Percentiles rank a stretch among this genome's conserved stretches.
phyloP scores from a whole-genome alignment of 2,797 vertebrate genomes.

The Pseudopleuronectes americanus region DNA sequence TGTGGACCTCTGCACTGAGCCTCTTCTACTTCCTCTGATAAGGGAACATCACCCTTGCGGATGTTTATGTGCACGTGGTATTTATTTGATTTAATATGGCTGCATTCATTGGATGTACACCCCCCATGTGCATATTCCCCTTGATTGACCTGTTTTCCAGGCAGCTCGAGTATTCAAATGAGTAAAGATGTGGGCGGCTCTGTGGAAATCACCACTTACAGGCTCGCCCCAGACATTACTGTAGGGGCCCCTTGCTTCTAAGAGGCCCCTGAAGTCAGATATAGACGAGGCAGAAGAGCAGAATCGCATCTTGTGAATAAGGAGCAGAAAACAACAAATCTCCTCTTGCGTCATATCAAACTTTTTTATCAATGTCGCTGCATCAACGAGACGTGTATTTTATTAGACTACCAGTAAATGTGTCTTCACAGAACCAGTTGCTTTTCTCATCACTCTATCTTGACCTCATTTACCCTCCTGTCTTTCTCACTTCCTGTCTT shows the following conservation, averaged over 20 bases:
- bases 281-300: neutral
- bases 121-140: conserved; percentile 35
- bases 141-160: conserved; percentile 52
- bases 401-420: neutral
- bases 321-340: neutral
- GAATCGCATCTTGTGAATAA: conserved; percentile 2
- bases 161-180: conserved; percentile 30
- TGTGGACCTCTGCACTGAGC: neutral
- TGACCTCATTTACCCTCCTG: conserved; percentile 2
- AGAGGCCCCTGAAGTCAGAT: conserved; percentile 10
- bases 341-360: neutral
- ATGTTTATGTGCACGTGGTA: neutral
- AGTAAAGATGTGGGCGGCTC: conserved; percentile 41
- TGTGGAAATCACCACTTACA: conserved; percentile 18
- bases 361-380: neutral
- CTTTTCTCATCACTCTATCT: conserved; percentile 1
- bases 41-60: neutral
- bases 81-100: neutral
- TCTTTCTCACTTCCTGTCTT: conserved; percentile 20
- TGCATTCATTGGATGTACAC: neutral
- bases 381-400: neutral
- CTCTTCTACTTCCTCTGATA: too few relatives aligned
- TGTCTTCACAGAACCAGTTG: neutral
- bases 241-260: neutral
- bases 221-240: neutral